Percentiles rank a stretch among this genome's conserved stretches.
phyloP scores from a whole-genome alignment of 1,140 invertebrate species.

The Eueides isabella region DNA sequence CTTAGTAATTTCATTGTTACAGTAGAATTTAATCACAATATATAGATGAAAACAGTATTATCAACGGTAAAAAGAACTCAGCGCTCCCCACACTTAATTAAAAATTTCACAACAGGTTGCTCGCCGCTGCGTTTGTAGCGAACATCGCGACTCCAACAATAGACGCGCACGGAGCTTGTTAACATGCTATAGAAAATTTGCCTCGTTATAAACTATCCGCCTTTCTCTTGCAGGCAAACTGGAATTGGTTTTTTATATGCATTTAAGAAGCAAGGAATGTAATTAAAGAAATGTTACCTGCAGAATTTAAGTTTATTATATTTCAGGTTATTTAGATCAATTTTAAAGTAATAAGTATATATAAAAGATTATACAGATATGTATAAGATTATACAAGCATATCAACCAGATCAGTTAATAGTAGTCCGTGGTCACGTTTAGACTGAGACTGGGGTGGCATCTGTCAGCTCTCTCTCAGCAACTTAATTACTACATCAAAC shows the following conservation, averaged over 20 bases:
- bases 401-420: too few relatives aligned
- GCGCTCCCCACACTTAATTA: constrained; percentile 63
- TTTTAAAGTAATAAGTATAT: background rate
- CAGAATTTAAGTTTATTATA: background rate
- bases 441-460: too few relatives aligned
- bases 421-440: too few relatives aligned
- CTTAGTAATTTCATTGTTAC: background rate
- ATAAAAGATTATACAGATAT: too few relatives aligned
- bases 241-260: constrained; percentile 4
- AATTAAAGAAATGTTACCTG: background rate
- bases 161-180: constrained; percentile 38
- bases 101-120: constrained; percentile 73
- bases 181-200: constrained; percentile 20
- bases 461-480: too few relatives aligned
- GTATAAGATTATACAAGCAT: too few relatives aligned
- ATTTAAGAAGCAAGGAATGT: background rate
- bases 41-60: constrained; percentile 42
- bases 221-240: background rate
- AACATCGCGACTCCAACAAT: constrained; percentile 45
- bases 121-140: constrained; percentile 51
- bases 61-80: constrained; percentile 42
- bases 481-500: too few relatives aligned
- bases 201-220: constrained; percentile 19
- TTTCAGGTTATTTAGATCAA: background rate
- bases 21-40: constrained; percentile 7